Conservation (phyloP, 2,888 invertebrate species). For the Selenia dentaria region DNA sequence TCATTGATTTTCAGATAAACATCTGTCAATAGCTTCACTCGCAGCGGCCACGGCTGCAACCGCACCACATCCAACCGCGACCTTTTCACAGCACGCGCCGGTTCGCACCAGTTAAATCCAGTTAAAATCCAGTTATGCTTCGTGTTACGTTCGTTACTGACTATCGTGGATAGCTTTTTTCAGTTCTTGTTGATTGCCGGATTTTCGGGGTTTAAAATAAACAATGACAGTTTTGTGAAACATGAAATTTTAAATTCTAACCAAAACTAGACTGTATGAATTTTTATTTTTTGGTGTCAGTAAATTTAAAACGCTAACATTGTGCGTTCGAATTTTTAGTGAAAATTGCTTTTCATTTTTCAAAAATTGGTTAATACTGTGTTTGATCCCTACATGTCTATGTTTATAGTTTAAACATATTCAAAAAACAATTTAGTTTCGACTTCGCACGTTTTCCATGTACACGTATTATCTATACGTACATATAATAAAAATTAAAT, state of each 20-base stretch:
- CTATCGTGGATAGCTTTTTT: conserved; percentile 1
- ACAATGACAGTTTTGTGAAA: background rate
- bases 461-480: too few species aligned
- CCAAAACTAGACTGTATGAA: background rate
- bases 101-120: conserved; percentile 13
- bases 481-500: too few species aligned
- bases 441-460: too few species aligned
- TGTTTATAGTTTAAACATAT: too few species aligned
- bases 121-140: conserved; percentile 13
- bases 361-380: too few species aligned
- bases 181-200: conserved; percentile 9
- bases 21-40: conserved; percentile 4
- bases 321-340: background rate
- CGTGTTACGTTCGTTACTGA: conserved; percentile 8
- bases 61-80: conserved; percentile 3
- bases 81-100: conserved; percentile 6
- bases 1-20: conserved; percentile 1
- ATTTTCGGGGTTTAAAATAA: background rate
- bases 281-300: background rate
- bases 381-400: too few species aligned
- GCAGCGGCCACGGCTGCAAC: background rate
- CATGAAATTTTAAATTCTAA: background rate
- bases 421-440: too few species aligned
- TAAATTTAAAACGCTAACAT: background rate
- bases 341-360: too few species aligned